Evolutionary conservation across 2,113 vertebrate genomes (phyloP).

Genomic region (Sorex araneus): DNA sequence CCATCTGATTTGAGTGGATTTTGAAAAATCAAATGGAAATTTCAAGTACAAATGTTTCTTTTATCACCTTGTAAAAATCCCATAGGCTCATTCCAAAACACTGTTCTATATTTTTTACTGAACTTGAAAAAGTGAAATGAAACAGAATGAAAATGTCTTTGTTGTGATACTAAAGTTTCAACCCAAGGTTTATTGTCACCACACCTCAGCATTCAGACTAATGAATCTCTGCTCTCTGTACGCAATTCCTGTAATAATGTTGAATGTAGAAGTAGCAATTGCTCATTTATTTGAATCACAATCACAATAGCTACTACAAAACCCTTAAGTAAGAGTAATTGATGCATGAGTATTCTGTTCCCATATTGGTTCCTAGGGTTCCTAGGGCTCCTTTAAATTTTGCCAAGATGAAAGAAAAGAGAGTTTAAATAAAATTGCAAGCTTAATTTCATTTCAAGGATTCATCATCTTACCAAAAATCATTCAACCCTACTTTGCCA

Average conservation of each 20-base stretch:
- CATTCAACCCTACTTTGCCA: slow-evolving; percentile 21
- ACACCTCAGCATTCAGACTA: slow-evolving; percentile 53
- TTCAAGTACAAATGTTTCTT: slow-evolving; percentile 64
- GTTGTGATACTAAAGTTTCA: slow-evolving; percentile 61
- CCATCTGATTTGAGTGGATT: slow-evolving; percentile 49
- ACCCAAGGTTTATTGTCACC: slow-evolving; percentile 50
- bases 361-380: slow-evolving; percentile 66
- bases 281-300: slow-evolving; percentile 67
- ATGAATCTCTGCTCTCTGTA: slow-evolving; percentile 64
- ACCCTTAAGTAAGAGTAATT: slow-evolving; percentile 47
- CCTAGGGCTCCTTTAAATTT: slow-evolving; percentile 21
- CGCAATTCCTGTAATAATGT: slow-evolving; percentile 60
- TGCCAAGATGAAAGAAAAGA: slow-evolving; percentile 43
- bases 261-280: slow-evolving; percentile 55
- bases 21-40: slow-evolving; percentile 61
- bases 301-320: slow-evolving; percentile 60
- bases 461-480: slow-evolving; percentile 61
- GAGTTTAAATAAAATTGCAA: slow-evolving; percentile 42
- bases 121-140: slow-evolving; percentile 75
- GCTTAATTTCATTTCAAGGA: slow-evolving; percentile 65
- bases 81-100: slow-evolving; percentile 67
- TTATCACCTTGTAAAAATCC: slow-evolving; percentile 60
- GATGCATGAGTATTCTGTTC: slow-evolving; percentile 48
- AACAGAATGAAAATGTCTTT: slow-evolving; percentile 63
- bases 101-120: slow-evolving; percentile 67